Conservation (phyloP, 2,797 vertebrate species). For the Intellagama lesueurii region DNA sequence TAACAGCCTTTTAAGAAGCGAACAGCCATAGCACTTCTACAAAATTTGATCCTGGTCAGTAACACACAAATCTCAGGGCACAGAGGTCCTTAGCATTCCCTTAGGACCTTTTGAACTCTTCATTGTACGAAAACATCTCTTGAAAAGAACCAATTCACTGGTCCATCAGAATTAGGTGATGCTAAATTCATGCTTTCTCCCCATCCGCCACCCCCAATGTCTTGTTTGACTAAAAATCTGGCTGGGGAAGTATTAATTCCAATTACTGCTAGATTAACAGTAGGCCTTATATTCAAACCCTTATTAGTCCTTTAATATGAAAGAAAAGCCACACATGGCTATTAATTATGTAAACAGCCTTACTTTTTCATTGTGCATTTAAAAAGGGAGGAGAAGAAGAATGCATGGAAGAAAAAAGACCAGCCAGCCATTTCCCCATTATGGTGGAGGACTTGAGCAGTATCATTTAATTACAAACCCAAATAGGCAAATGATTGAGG, state of each 20-base stretch:
- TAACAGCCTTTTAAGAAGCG: conserved; percentile 39
- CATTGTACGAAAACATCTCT: conserved; percentile 61
- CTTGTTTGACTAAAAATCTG: conserved; percentile 7
- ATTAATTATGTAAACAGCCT: conserved; percentile 33
- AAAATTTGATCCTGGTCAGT: conserved; percentile 53
- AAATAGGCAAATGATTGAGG: conserved; percentile 32
- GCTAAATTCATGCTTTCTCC: conserved; percentile 50
- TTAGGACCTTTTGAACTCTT: conserved; percentile 75
- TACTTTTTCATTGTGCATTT: neutral
- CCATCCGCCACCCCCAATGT: neutral
- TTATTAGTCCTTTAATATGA: conserved; percentile 16
- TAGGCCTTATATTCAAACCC: conserved; percentile 53
- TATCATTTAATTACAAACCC: conserved; percentile 22
- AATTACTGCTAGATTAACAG: conserved; percentile 37
- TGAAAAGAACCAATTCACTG: conserved; percentile 64
- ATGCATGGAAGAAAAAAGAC: neutral
- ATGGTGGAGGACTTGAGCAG: neutral
- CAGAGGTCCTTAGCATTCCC: conserved; percentile 54
- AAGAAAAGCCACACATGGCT: conserved; percentile 26
- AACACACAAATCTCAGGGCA: conserved; percentile 55
- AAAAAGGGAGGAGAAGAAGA: neutral
- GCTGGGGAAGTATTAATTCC: conserved; percentile 35
- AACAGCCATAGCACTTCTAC: conserved; percentile 43
- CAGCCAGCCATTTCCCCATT: neutral
- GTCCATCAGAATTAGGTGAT: conserved; percentile 51